Base-by-base conservation (phyloP, 1,140 invertebrate species). In the Drosophila setifemur region DNA sequence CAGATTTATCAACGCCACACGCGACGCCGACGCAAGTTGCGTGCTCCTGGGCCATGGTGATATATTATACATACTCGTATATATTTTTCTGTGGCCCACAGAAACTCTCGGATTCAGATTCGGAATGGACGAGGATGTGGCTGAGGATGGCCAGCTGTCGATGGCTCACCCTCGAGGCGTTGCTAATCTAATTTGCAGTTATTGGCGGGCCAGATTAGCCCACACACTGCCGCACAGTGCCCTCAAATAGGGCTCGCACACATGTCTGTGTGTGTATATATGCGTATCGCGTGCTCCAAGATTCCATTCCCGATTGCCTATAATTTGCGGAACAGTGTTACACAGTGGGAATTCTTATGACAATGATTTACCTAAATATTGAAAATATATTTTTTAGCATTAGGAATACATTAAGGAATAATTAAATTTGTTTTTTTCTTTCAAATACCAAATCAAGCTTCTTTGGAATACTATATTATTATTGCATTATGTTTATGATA, bases 171-270 rank as follows among this genome's bases (percentile, higher is more conserved):
- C 54, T 12, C 33, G 40, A 64, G 60, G 68, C 77, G 74, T 85
- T 58, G 42, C 79, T 85, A 85, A 85, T 85, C 74, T 85, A 86
- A 85, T 85, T 85, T 85, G 79, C 79, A 74, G 81, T 85, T 85
- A 86, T 85, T 86, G 79, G 79, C 43, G 55, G 26, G 35, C 66
- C 44, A 85, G 79, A 85, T 85, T 79, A 86, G 74, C 40, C 43
- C 39, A 57, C 31, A 54, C 52, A 29, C 29, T 11, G 1, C 29
- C 16, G 7, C 19, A 19, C 26, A 18, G n/a, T n/a, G n/a, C n/a
- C n/a, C 21, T 23, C 21, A 23, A 11, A n/a, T n/a, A 19, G 11
- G 19, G 21, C n/a, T n/a, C 19, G 16, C n/a, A 12, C 61, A 83
- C 79, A 85, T 47, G 63, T 85, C 74, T 47, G 63, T 83, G 79